Percentiles rank a stretch among this genome's conserved stretches.
These are phyloP conservation scores for Drosophila subpulchrella DNA, from an alignment of 1,140 invertebrate species.

Conservation along the genomic window DNA sequence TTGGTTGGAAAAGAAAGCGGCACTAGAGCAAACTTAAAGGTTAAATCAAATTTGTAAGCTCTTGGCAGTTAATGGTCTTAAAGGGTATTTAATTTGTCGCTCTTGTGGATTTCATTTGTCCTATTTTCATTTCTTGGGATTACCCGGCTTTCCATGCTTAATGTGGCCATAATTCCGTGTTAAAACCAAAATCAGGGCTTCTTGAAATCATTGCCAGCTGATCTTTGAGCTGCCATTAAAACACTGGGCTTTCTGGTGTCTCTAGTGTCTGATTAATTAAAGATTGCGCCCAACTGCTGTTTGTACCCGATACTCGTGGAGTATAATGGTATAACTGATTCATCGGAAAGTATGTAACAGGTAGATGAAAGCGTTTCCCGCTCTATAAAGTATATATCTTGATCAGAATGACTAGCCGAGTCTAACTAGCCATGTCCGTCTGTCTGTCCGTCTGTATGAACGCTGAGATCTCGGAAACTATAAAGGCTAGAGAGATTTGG, in stretches of 20 bases:
- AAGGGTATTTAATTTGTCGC: neutral
- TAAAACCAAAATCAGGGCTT: neutral
- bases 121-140: neutral
- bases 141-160: slow-evolving; percentile 5
- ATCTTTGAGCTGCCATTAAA: slow-evolving; percentile 19
- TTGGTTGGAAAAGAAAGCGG: neutral
- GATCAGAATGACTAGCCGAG: too few species aligned
- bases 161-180: slow-evolving; percentile 19
- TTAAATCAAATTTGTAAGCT: too few species aligned
- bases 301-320: neutral
- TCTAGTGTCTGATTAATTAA: slow-evolving; percentile 30
- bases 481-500: too few species aligned
- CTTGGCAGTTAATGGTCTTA: neutral
- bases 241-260: neutral
- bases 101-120: neutral
- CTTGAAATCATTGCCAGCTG: slow-evolving; percentile 6
- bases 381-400: too few species aligned
- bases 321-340: too few species aligned
- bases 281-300: slow-evolving; percentile 6
- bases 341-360: too few species aligned
- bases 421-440: too few species aligned
- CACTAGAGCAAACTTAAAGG: too few species aligned
- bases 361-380: too few species aligned
- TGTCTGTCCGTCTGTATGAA: too few species aligned
- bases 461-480: too few species aligned